Evolutionary conservation across 2,888 invertebrate species (phyloP).

Genomic region (Lacanobia wlatinum): DNA sequence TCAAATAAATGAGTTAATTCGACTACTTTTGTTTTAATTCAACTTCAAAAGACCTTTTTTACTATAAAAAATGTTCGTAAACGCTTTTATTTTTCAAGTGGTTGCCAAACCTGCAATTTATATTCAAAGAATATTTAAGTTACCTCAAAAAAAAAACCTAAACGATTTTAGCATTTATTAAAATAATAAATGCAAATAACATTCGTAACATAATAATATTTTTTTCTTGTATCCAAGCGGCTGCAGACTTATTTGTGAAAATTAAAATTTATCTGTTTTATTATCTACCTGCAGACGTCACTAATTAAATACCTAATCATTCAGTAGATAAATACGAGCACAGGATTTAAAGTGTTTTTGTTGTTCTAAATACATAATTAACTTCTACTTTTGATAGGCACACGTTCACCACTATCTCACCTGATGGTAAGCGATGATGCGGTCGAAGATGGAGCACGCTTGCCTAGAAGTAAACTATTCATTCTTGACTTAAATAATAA

Average conservation of each 20-base stretch:
- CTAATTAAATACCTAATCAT: slow-evolving; percentile 24
- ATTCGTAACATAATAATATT: neutral
- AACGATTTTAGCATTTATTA: slow-evolving; percentile 2
- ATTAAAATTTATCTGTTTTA: slow-evolving; percentile 1
- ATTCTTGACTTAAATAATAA: too few relatives aligned
- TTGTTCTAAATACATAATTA: neutral
- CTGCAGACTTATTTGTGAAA: neutral
- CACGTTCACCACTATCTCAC: too few relatives aligned
- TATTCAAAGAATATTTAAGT: neutral
- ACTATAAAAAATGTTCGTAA: neutral
- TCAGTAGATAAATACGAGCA: neutral
- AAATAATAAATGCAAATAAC: slow-evolving; percentile 3
- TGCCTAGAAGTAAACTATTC: too few relatives aligned
- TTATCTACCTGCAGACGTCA: slow-evolving; percentile 6
- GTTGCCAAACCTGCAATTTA: neutral
- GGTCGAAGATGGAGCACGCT: too few relatives aligned
- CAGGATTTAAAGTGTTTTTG: neutral
- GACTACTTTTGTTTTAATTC: too few relatives aligned
- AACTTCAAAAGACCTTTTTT: neutral
- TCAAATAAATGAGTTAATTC: too few relatives aligned
- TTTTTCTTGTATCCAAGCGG: neutral
- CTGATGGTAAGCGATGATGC: too few relatives aligned
- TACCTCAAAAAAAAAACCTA: neutral
- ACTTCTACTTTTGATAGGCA: too few relatives aligned
- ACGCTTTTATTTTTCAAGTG: neutral